phyloP scores from a whole-genome alignment of 2,797 vertebrate species.

The Peromyscus aztecus region DNA sequence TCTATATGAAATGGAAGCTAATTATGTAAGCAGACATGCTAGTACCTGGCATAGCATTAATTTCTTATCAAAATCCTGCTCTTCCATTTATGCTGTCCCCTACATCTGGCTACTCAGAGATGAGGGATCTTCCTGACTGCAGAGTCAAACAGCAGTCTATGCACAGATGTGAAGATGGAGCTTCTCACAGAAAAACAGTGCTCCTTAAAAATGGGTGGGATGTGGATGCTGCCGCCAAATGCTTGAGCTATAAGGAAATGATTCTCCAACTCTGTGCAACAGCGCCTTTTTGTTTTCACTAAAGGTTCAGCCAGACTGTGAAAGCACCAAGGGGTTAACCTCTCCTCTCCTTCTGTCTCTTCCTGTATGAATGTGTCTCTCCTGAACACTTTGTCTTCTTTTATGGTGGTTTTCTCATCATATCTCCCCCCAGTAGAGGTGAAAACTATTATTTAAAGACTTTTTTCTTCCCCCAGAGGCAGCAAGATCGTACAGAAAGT shows the following conservation, averaged over 20 bases:
- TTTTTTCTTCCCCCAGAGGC: neutral
- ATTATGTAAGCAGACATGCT: neutral
- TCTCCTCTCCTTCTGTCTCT: neutral
- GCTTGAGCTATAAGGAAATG: neutral
- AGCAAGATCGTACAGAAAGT: constrained; percentile 60
- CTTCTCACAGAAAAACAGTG: neutral
- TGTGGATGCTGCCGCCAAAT: neutral
- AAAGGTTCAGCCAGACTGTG: neutral
- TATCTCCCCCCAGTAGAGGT: neutral
- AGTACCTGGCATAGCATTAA: neutral
- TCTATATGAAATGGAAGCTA: neutral
- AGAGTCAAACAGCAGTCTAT: neutral
- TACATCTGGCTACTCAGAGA: neutral
- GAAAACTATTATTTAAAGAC: constrained; percentile 50
- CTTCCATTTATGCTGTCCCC: neutral
- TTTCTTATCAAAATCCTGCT: neutral
- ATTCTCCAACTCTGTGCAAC: neutral
- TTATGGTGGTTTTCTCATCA: constrained; percentile 42
- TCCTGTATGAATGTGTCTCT: neutral
- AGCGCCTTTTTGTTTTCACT: neutral
- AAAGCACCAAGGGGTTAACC: neutral
- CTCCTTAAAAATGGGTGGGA: neutral
- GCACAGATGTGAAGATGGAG: neutral
- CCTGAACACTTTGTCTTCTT: constrained; percentile 28
- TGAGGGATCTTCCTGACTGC: neutral